Base-by-base conservation (phyloP, 2,888 invertebrate genomes). In the Dicycla oo region DNA sequence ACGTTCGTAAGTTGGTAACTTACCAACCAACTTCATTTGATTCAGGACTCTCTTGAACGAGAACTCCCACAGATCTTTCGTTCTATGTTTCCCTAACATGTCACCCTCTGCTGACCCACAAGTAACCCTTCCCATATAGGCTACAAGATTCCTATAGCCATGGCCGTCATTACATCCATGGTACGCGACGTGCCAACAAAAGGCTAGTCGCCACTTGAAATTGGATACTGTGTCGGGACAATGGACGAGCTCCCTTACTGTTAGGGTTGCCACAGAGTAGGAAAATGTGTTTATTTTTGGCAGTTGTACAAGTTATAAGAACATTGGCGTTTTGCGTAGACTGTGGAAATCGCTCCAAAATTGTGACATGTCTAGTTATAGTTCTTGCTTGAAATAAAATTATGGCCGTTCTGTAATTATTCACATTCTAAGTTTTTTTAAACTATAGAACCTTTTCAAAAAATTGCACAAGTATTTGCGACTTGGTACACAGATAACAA, bases 151-250 rank as follows among this genome's bases (percentile, higher is more conserved):
- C 54, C 53, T 69, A 63, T 26, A 43, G 69, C 60, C 66, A 67
- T 79, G 56, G 67, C 64, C 69, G 66, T 80, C 80, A 80, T 73
- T 80, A 80, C 80, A 69, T 64, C 74, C 58, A 69, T 26, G 65
- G 63, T 47, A 61, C 56, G 64, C 82, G 80, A 73, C 74, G 66
- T 69, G 75, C 62, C 63, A 83, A 85, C 85, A 85, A 85, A 85
- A 84, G 85, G 85, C 69, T 51, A 86, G 61, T 74, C 79, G 81
- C 78, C 78, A 75, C 84, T 82, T 84, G 80, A 86, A 84, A 85
- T 85, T 85, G 86, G 85, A 84, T 82, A 85, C 78, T 80, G 80
- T 82, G 56, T 62, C 70, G 60, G 67, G 68, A 85, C 86, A 85
- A 85, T 86, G 70, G 73, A 70, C 62, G 60, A 56, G 65, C 80